These are phyloP conservation scores for Anneissia japonica DNA, from an alignment of 35 echinoderm and acorn worm species.

Conservation along the genomic window DNA sequence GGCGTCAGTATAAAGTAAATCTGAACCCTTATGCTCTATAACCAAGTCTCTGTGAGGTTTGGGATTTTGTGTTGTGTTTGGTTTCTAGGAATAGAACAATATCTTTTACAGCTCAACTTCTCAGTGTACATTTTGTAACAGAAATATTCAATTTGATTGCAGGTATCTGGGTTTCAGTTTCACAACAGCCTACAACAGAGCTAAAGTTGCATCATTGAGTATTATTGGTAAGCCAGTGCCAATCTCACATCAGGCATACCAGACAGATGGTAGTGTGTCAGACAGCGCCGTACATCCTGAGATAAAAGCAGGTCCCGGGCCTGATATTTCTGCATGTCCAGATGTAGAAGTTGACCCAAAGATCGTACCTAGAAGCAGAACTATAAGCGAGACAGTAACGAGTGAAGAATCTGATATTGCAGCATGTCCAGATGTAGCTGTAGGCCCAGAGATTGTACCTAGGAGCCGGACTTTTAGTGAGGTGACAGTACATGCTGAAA, in stretches of 20 bases:
- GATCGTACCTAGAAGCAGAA: not conserved
- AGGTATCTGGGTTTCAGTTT: slow-evolving; percentile 84
- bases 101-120: too few relatives aligned
- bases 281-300: not conserved
- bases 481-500: not conserved
- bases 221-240: slow-evolving; percentile 52
- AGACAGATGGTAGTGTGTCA: not conserved
- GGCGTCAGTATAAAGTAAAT: too few relatives aligned
- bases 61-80: too few relatives aligned
- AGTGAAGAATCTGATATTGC: too few relatives aligned
- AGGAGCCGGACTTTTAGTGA: not conserved
- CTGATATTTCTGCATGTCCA: too few relatives aligned
- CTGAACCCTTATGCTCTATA: too few relatives aligned
- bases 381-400: not conserved
- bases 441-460: not conserved
- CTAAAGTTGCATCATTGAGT: slow-evolving; percentile 69
- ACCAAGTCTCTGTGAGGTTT: too few relatives aligned
- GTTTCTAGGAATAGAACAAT: too few relatives aligned
- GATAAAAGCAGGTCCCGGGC: not conserved
- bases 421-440: not conserved
- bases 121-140: too few relatives aligned
- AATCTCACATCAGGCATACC: not conserved
- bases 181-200: slow-evolving; percentile 78
- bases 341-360: not conserved
- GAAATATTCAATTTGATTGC: too few relatives aligned